Evolutionary conservation across 2,113 vertebrate species (phyloP).

Genomic region (Ramphastos sulfuratus): DNA sequence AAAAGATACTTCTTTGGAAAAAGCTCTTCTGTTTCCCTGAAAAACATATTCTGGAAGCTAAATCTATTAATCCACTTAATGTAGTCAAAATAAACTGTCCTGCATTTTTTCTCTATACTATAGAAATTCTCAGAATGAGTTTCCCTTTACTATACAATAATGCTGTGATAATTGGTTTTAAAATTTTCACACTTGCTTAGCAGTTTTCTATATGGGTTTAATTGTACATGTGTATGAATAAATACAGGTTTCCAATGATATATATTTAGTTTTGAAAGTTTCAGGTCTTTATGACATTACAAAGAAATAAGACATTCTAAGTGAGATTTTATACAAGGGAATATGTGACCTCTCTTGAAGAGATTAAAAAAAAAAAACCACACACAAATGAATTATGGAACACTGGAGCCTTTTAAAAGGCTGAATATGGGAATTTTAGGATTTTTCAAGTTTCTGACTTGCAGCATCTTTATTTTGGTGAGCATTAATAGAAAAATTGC

Average conservation of each 20-base stretch:
- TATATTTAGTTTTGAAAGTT: not conserved
- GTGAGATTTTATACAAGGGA: not conserved
- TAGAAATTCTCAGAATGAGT: not conserved
- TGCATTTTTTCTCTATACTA: not conserved
- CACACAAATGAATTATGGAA: not conserved
- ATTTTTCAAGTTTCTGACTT: slow-evolving; percentile 13
- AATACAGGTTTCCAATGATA: not conserved
- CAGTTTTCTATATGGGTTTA: not conserved
- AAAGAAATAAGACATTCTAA: not conserved
- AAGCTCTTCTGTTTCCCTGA: not conserved
- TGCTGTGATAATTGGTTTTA: not conserved
- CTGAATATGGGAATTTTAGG: not conserved
- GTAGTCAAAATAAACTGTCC: not conserved
- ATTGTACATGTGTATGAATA: not conserved
- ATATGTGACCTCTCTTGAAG: not conserved
- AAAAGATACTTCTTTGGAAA: not conserved
- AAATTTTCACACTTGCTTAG: not conserved
- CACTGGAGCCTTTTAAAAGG: not conserved
- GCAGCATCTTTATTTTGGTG: not conserved
- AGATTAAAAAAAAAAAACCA: not conserved
- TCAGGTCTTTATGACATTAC: not conserved
- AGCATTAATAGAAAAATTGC: not conserved
- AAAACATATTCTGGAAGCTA: not conserved
- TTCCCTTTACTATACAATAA: not conserved
- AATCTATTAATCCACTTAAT: not conserved